Conservation (phyloP, 2,888 invertebrate genomes). For the Anthrax anthrax region DNA sequence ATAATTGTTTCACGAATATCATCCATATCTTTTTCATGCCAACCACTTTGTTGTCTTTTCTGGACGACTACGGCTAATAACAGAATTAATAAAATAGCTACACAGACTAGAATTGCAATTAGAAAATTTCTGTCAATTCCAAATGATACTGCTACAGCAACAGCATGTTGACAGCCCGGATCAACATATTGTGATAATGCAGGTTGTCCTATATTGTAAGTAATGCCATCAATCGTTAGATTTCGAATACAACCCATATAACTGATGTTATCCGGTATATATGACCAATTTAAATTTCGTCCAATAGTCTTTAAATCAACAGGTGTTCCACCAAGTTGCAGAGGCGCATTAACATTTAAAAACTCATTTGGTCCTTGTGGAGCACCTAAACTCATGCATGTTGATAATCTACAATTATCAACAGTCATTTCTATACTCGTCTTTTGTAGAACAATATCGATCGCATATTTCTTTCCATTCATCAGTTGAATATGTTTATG, state of each 20-base stretch:
- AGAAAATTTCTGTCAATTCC: slow-evolving; percentile 77
- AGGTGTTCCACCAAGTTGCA: slow-evolving; percentile 71
- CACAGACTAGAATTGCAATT: slow-evolving; percentile 78
- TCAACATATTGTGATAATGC: slow-evolving; percentile 55
- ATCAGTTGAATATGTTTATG: slow-evolving; percentile 57
- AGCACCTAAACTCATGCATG: slow-evolving; percentile 54
- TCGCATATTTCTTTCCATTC: slow-evolving; percentile 74
- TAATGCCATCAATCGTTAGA: slow-evolving; percentile 71
- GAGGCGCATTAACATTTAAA: slow-evolving; percentile 69
- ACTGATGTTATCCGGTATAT: slow-evolving; percentile 51
- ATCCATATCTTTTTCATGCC: slow-evolving; percentile 83
- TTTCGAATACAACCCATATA: slow-evolving; percentile 87
- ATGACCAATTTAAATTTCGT: slow-evolving; percentile 50
- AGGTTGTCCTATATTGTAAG: slow-evolving; percentile 79
- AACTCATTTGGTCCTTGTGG: slow-evolving; percentile 58
- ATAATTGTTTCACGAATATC: slow-evolving; percentile 96
- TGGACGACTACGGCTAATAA: slow-evolving; percentile 85
- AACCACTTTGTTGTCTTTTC: slow-evolving; percentile 68
- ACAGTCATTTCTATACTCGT: slow-evolving; percentile 61
- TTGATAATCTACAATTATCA: slow-evolving; percentile 55
- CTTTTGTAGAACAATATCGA: slow-evolving; percentile 59
- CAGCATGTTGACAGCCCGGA: slow-evolving; percentile 57
- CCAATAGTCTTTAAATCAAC: slow-evolving; percentile 49
- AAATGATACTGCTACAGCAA: slow-evolving; percentile 64
- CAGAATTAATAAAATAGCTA: slow-evolving; percentile 60